Base-by-base conservation (phyloP, 2,888 invertebrate species). In the Smittia sp. region DNA sequence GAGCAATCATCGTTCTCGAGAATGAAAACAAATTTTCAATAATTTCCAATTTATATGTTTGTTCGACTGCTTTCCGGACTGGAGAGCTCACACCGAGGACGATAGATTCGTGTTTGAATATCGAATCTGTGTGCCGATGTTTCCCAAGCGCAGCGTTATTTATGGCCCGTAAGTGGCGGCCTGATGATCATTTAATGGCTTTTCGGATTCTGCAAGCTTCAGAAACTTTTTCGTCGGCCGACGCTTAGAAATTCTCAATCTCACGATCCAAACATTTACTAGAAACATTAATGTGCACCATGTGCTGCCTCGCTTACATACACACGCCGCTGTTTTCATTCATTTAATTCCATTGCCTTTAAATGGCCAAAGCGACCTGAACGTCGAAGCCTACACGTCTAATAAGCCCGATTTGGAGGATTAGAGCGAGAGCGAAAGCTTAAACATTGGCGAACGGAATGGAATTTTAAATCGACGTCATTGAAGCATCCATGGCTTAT, bases 361-460 rank as follows among this genome's bases (percentile, higher is more conserved):
- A 63, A 63, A 63, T 63, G 63, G 63, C 25, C n/a, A 63, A 58
- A 58, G 11, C 58, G 25, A 63, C 24, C 63, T 63, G 25, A 63
- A 27, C 27, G 27, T 20, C 58, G 20, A 18, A 22, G 22, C 58
- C 58, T 58, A 58, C 46, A 46, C 58, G 20, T 58, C 22, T 18
- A 20, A 58, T 58, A 46, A 11, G 46, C 46, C n/a, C 46, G 2
- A 46, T 46, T 46, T 46, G 46, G 46, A 38, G 38, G 32, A 46
- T 46, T 46, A 46, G 11, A 46, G 15, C 3, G 46, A 32, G 32
- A 32, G 32, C 3, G 15, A 13, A 11, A 46, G 15, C 46, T 13
- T n/a, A 46, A 46, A 46, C 46, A 46, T 46, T 15, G 11, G n/a
- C 46, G 11, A 46, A n/a, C 46, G 46, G 46, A 46, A 46, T 46